Percentiles rank a stretch among this genome's conserved stretches.
These are phyloP conservation scores for Cheirogaleus major DNA, from an alignment of 2,797 vertebrate species.

Conservation along the genomic window DNA sequence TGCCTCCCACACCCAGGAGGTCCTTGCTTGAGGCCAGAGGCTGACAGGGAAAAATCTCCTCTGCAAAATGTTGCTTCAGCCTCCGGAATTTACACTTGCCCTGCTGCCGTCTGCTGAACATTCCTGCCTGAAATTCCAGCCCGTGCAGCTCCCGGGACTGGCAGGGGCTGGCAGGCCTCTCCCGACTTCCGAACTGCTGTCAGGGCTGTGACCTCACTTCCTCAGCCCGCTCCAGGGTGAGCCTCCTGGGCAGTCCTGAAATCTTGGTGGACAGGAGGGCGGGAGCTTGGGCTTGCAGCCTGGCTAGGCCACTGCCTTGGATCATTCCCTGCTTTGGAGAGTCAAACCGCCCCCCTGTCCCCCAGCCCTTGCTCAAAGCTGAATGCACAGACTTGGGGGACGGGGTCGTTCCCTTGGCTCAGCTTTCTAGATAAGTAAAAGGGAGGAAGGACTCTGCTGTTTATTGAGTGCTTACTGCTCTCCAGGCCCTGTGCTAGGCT, in stretches of 20 bases:
- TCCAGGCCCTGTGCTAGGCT: neutral
- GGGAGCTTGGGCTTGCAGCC: accelerated
- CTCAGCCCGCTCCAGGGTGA: neutral
- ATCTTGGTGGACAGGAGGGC: neutral
- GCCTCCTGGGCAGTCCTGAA: neutral
- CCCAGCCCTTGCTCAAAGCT: neutral
- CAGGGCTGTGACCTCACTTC: slow-evolving; percentile 50
- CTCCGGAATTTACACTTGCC: neutral
- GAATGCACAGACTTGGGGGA: neutral
- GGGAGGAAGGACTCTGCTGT: neutral
- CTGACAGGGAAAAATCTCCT: neutral
- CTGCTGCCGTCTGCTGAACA: neutral
- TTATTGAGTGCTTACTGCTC: neutral
- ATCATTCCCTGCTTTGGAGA: neutral
- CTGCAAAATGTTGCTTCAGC: neutral
- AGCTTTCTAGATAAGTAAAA: neutral
- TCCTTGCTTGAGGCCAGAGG: neutral
- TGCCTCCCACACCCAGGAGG: neutral
- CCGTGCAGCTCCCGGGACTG: neutral
- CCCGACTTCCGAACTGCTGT: neutral
- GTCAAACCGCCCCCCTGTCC: no score
- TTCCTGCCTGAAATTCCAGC: slow-evolving; percentile 47
- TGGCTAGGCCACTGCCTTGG: neutral
- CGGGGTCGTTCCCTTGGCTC: neutral
- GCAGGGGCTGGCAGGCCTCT: slow-evolving; percentile 6